phyloP scores from a whole-genome alignment of 2,888 invertebrate genomes.

The Melanotus villosus region DNA sequence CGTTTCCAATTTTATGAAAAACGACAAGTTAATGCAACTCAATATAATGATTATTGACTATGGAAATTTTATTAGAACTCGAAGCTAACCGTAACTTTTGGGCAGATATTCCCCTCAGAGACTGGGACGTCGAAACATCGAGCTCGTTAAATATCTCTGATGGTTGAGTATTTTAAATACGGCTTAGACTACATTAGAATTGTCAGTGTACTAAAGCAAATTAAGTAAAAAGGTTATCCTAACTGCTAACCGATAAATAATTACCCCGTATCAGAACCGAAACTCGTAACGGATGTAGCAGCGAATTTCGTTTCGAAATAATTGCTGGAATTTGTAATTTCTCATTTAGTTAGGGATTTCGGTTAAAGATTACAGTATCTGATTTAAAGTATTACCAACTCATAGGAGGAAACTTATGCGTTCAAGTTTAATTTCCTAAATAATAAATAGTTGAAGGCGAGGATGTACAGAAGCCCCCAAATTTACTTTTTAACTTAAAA shows the following conservation, averaged over 20 bases:
- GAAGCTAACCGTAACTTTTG: not conserved
- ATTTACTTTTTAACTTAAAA: no score
- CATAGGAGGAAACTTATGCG: not conserved
- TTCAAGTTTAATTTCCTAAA: not conserved
- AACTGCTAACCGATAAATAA: not conserved
- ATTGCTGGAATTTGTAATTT: slow-evolving; percentile 6
- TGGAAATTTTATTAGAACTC: not conserved
- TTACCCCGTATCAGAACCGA: not conserved
- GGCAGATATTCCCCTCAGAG: not conserved
- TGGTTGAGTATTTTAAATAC: not conserved
- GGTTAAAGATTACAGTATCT: not conserved
- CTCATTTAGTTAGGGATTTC: not conserved
- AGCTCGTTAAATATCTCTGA: no score
- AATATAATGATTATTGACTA: slow-evolving; percentile 8
- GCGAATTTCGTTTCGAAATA: not conserved
- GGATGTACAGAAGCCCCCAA: no score
- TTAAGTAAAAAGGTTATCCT: no score
- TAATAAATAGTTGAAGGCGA: not conserved
- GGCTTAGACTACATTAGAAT: no score
- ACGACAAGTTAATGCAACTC: not conserved
- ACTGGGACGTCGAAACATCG: not conserved
- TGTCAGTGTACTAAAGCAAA: no score
- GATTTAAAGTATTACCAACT: not conserved
- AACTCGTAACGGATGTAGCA: slow-evolving; percentile 3
- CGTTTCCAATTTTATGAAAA: no score